Evolutionary conservation across 92 coral and sea anemone species (phyloP).

Genomic region (Pocillopora meandrina): DNA sequence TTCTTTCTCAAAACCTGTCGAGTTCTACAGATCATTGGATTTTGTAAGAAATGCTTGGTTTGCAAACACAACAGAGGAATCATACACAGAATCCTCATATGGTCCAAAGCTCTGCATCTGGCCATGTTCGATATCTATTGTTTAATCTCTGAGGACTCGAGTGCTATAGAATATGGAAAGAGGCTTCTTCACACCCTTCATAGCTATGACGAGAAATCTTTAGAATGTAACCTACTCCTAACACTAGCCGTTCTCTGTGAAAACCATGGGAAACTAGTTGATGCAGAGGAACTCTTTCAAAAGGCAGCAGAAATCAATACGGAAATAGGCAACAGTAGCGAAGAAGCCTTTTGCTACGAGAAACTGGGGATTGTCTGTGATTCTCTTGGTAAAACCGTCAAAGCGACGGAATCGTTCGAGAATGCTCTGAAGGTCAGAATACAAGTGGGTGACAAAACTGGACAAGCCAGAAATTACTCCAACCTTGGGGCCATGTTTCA

Average conservation of each 20-base stretch:
- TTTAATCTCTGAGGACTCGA: not conserved
- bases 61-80: not conserved
- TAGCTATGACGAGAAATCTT: not conserved
- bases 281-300: not conserved
- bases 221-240: not conserved
- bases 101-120: not conserved
- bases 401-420: not conserved
- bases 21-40: not conserved
- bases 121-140: not conserved
- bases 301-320: not conserved
- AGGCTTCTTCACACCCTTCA: not conserved
- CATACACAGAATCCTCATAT: not conserved
- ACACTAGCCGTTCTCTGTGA: not conserved
- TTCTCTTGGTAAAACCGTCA: not conserved
- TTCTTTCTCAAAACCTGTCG: not conserved
- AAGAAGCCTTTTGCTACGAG: not conserved
- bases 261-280: not conserved
- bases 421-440: not conserved
- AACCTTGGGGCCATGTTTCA: not conserved
- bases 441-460: not conserved
- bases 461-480: not conserved
- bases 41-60: not conserved
- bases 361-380: not conserved
- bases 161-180: not conserved
- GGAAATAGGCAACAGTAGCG: not conserved